phyloP scores from a whole-genome alignment of 2,888 invertebrate species.

The Pachydiplax longipennis region DNA sequence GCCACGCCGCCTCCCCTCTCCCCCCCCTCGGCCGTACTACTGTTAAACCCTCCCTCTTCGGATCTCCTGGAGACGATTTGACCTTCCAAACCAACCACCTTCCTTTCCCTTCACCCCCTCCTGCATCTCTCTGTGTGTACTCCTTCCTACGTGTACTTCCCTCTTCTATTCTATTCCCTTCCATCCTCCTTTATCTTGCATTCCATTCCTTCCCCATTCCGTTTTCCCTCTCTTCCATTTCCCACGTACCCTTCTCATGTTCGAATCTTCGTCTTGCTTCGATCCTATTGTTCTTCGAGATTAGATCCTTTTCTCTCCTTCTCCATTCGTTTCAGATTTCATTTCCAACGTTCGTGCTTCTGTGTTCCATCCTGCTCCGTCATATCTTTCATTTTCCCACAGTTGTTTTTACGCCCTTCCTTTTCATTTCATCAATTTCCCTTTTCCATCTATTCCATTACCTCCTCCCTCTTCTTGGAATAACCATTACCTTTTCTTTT shows the following conservation, averaged over 20 bases:
- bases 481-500: not conserved
- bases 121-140: not conserved
- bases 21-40: constrained; percentile 33
- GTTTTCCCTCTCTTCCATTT: not conserved
- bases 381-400: no score
- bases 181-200: not conserved
- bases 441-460: not conserved
- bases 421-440: not conserved
- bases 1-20: not conserved
- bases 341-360: no score
- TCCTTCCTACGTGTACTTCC: not conserved
- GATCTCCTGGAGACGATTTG: constrained; percentile 35
- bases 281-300: no score
- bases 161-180: not conserved
- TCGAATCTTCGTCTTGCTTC: no score
- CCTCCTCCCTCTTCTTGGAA: not conserved
- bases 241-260: no score
- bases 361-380: no score
- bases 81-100: constrained; percentile 46
- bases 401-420: not conserved
- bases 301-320: no score
- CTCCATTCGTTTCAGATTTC: no score
- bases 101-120: not conserved
- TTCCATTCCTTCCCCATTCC: not conserved
- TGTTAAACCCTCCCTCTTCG: not conserved